A percentile compares a stretch with the other conserved stretches of the same genome.
phyloP scores from a whole-genome alignment of 1,140 invertebrate genomes.

The Tribolium madens region DNA sequence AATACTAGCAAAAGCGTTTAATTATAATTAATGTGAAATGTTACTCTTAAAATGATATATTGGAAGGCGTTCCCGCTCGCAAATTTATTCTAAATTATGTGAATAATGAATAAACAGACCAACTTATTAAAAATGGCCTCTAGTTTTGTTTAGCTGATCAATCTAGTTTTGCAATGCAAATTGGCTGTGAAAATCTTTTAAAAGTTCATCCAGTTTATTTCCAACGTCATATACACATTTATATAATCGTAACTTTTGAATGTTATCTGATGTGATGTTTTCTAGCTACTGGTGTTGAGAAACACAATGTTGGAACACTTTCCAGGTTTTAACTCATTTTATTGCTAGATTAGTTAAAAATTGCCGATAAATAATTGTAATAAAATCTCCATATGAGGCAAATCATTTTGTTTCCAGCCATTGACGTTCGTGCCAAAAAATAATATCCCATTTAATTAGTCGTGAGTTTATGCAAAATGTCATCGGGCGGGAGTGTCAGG shows the following conservation, averaged over 20 bases:
- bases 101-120: constrained; percentile 25
- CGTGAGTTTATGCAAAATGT: constrained; percentile 47
- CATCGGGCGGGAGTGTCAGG: constrained; percentile 40
- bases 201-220: constrained; percentile 14
- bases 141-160: constrained; percentile 33
- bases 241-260: constrained; percentile 18
- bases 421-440: constrained; percentile 48
- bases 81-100: constrained; percentile 36
- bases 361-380: no score
- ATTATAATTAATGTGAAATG: constrained; percentile 31
- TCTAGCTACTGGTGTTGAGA: constrained; percentile 3
- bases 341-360: no score
- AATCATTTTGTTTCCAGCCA: not conserved
- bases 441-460: constrained; percentile 48
- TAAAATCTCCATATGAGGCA: not conserved
- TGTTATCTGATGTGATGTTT: constrained; percentile 8
- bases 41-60: constrained; percentile 37
- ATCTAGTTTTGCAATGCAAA: constrained; percentile 35
- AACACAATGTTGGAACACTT: no score
- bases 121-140: constrained; percentile 37
- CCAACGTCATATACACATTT: constrained; percentile 2
- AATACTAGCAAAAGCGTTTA: constrained; percentile 30
- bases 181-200: constrained; percentile 10
- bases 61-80: not conserved
- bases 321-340: no score